A percentile compares a stretch with the other conserved stretches of the same genome.
Conservation (phyloP, 1,140 invertebrate genomes). For the Drosophila saltans region DNA sequence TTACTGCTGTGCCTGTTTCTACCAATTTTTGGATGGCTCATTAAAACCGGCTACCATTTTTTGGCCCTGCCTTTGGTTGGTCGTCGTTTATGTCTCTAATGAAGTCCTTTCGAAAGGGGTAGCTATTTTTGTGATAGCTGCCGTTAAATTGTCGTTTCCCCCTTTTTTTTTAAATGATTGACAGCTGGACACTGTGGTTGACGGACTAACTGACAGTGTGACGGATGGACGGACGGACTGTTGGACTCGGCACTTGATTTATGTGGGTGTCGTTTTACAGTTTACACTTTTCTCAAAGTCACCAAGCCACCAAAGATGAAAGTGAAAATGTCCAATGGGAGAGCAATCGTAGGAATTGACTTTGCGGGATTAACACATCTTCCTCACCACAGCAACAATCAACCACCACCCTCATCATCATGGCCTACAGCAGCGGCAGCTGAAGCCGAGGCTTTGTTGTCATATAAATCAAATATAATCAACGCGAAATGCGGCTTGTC, state of each 20-base stretch:
- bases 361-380: constrained; percentile 66
- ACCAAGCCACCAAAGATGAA: constrained; percentile 33
- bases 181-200: constrained; percentile 69
- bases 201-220: constrained; percentile 27
- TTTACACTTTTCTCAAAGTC: constrained; percentile 43
- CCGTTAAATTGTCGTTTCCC: constrained; percentile 71
- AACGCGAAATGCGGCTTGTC: constrained; percentile 59
- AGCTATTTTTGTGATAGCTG: constrained; percentile 45
- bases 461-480: constrained; percentile 78
- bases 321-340: background rate
- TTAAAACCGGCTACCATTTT: constrained; percentile 55
- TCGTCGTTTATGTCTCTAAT: constrained; percentile 37
- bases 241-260: constrained; percentile 43
- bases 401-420: constrained; percentile 20
- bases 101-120: constrained; percentile 45
- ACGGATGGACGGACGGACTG: background rate
- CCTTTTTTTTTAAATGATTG: constrained; percentile 62
- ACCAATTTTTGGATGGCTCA: constrained; percentile 51
- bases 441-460: constrained; percentile 37
- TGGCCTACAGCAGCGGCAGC: constrained; percentile 17
- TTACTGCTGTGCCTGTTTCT: background rate
- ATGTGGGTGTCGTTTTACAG: constrained; percentile 58
- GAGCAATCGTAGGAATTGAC: no score
- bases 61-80: constrained; percentile 22
- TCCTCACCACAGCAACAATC: constrained; percentile 27